Percentiles rank a stretch among this genome's conserved stretches.
These are phyloP conservation scores for Heliconius erato DNA, from an alignment of 2,888 invertebrate species.

Conservation along the genomic window DNA sequence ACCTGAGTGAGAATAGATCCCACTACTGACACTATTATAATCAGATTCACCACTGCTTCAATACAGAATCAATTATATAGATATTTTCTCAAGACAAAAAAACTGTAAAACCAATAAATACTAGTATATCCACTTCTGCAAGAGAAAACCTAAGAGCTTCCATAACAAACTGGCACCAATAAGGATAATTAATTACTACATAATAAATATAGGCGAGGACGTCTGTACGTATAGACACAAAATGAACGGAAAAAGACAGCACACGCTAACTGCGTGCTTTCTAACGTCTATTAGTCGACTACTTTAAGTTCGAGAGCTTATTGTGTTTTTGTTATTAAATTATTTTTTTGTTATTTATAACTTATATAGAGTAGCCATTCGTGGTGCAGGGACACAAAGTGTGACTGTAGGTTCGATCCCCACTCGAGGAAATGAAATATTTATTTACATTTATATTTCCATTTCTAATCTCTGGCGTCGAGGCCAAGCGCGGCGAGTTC, in stretches of 20 bases:
- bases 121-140: neutral
- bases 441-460: no score
- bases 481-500: no score
- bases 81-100: neutral
- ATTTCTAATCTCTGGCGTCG: no score
- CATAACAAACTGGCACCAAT: neutral
- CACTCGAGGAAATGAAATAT: no score
- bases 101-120: neutral
- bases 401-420: no score
- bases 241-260: slow-evolving; percentile 34
- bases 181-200: slow-evolving; percentile 22
- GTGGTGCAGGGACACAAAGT: no score
- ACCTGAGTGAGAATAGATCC: neutral
- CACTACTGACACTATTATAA: neutral
- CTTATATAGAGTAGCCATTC: no score
- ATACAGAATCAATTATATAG: neutral
- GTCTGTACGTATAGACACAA: neutral
- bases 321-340: neutral
- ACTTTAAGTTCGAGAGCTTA: neutral
- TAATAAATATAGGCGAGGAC: slow-evolving; percentile 8
- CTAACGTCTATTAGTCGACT: slow-evolving; percentile 4
- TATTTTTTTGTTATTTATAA: no score
- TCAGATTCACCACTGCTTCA: neutral
- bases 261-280: slow-evolving; percentile 19
- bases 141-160: neutral